Evolutionary conservation across 2,113 vertebrate species (phyloP).

Genomic region (Eulemur rufifrons): DNA sequence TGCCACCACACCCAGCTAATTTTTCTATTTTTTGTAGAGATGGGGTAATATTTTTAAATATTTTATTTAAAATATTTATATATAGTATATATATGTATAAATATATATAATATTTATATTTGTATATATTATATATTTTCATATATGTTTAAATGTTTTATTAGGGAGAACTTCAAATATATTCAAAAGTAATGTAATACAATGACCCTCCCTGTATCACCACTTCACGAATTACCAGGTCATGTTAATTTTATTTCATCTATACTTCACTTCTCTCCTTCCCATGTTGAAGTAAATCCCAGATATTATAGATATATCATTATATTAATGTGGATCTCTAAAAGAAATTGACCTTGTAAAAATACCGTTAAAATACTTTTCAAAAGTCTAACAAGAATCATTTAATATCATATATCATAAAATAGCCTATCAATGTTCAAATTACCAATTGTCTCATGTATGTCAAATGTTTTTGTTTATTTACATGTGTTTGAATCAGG

Average conservation of each 20-base stretch:
- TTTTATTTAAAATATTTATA: background rate
- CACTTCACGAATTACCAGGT: background rate
- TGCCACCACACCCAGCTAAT: no score
- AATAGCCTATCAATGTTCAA: background rate
- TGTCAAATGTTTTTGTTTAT: background rate
- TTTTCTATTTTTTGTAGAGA: no score
- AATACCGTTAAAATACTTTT: background rate
- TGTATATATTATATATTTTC: no score
- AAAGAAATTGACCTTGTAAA: background rate
- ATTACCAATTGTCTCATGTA: background rate
- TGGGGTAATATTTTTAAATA: background rate
- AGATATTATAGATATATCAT: background rate
- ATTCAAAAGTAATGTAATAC: background rate
- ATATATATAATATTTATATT: no score
- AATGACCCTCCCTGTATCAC: background rate
- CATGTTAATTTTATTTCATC: background rate
- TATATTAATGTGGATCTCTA: background rate
- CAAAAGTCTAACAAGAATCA: conserved; percentile 3
- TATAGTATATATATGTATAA: no score
- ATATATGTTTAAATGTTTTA: background rate
- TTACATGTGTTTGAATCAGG: conserved; percentile 13
- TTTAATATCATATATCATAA: background rate
- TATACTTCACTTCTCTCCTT: background rate
- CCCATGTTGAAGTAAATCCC: background rate
- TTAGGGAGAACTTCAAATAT: background rate